Base-by-base conservation (phyloP, 2,797 vertebrate species). In the Martes flavigula region DNA sequence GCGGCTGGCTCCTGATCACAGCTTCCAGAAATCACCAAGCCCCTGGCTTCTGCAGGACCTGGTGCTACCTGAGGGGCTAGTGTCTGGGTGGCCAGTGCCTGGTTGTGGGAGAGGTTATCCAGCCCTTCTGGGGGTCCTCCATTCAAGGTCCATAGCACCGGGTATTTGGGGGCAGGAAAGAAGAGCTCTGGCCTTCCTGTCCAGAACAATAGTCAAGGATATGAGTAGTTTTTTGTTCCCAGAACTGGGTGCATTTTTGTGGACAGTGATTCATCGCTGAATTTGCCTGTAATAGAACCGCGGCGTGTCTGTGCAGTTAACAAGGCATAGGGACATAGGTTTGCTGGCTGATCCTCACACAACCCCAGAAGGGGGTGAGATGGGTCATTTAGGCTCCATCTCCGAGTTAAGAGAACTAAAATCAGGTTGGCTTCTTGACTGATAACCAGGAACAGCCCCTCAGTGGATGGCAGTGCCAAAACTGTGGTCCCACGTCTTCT, bases 211-310 rank as follows among this genome's bases (percentile, higher is more conserved):
- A 97, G 94, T 94, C 77, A 81, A 48, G 68, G 72, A 66, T 90
- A 25, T 84, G 64, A 97, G 92, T 79, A 93, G 86, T 90, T 97
- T 94, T 97, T 60, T 94, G 84, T 97, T 97, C 95, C 92, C 87
- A 97, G 97, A 97, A 94, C 85, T 82, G 93, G 90, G 43, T 96
- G 58, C 95, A 97, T 98, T 97, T 97, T 97, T 97, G 96, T 97
- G 98, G 97, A 97, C 2, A 91, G 75, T 97, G 97, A 97, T 84
- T 98, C 97, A 98, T 94, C 70, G 14, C 56, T 12, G 82, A 90
- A 86, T 51, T 88, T 0, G 90, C 96, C 96, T 91, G 93, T 68
- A 88, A 90, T 38, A 54, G 93, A 98, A 86, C 93, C 92, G 21
- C 27, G 68, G 89, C 84, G 1, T 97, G 95, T 96, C 97, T 96